Base-by-base conservation (phyloP, 1,140 invertebrate genomes). In the Myzus persicae region DNA sequence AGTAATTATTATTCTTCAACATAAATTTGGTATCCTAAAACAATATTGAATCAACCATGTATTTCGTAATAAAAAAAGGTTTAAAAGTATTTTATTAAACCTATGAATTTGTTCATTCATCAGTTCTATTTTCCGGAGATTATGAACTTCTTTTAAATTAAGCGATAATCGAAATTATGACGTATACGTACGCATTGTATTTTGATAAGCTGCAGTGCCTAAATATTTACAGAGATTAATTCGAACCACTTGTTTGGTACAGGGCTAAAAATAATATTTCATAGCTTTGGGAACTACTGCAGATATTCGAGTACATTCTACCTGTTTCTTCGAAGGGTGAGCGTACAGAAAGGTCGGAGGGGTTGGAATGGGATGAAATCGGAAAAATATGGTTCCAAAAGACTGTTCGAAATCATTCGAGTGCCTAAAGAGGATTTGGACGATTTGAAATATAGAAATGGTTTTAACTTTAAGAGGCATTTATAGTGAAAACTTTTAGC, bases 401-500 rank as follows among this genome's bases (percentile, higher is more conserved):
- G 22, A 67, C 24, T 67, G 54, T 90, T 54, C 38, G 36, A 89
- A 89, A 89, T 51, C 46, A 51, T 51, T 51, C 0, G n/a, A 51
- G 36, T 44, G 46, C 8, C 22, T 31, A 89, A 89, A 54, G 88
- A 38, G 48, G 48, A 89, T 89, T 89, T 54, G 9, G n/a, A 89
- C 48, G 9, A 31, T 89, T 51, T 36, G n/a, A 51, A 89, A 89
- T 87, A 89, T 51, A 51, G 5, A 51, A 89, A 89, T 54, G 46
- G 31, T 54, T 89, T 89, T 38, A 89, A 40, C 36, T 89, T 54
- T 26, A 4, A 89, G 5, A 40, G 9, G 48, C 26, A 24, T 51
- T 54, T 54, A 40, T 36, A 89, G 8, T 26, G 36, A 89, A 54
- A 51, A 89, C n/a, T 51, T 89, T 89, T 54, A 54, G 88, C 48